Conservation (phyloP, 2,888 invertebrate genomes). For the Odontomyia ornata region DNA sequence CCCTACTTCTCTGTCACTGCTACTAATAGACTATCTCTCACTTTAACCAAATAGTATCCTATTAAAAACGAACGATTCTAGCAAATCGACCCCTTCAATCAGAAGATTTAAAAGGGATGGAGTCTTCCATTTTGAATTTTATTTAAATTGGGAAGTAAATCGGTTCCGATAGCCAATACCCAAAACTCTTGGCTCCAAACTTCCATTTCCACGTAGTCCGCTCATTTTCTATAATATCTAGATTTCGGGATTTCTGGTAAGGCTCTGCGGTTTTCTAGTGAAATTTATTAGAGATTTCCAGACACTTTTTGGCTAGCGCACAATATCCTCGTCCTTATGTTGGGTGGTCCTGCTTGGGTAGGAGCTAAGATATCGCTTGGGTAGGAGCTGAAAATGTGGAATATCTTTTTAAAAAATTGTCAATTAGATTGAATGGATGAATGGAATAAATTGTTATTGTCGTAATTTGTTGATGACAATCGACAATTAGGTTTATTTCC, state of each 20-base stretch:
- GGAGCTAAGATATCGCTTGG: no score
- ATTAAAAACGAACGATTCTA: no score
- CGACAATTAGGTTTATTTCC: slow-evolving; percentile 32
- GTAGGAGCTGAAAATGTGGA: not conserved
- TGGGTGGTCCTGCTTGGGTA: no score
- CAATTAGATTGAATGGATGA: slow-evolving; percentile 47
- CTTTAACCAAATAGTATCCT: no score
- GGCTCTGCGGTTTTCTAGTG: not conserved
- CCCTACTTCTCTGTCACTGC: no score
- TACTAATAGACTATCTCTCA: no score
- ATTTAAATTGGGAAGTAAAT: not conserved
- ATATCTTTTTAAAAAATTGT: slow-evolving; percentile 44
- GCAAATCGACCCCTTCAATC: no score
- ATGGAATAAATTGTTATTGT: slow-evolving; percentile 46
- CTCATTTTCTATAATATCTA: not conserved
- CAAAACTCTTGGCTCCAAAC: not conserved
- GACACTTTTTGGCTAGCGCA: slow-evolving; percentile 13
- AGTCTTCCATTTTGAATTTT: not conserved
- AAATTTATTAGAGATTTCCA: slow-evolving; percentile 26
- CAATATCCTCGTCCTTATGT: not conserved
- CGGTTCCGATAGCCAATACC: slow-evolving; percentile 2
- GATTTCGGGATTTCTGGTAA: not conserved
- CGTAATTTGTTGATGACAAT: slow-evolving; percentile 45
- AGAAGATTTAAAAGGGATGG: not conserved
- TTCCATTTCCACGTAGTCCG: not conserved